Percentiles rank a stretch among this genome's conserved stretches.
Conservation (phyloP, 2,888 invertebrate species). For the Endotricha flammealis region DNA sequence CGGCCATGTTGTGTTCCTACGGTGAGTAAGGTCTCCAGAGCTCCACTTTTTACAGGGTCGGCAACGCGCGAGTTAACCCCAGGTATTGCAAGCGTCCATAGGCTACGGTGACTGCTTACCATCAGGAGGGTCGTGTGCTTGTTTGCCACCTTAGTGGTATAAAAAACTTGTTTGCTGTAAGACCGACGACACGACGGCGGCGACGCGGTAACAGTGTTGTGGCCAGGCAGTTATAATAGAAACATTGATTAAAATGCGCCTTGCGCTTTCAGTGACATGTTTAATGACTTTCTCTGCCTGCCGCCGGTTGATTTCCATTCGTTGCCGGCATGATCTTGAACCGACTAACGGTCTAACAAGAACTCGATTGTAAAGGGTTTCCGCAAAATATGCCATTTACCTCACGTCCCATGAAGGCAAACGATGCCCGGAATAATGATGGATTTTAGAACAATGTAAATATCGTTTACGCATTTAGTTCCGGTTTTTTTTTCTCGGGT, state of each 20-base stretch:
- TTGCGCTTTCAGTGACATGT: constrained; percentile 49
- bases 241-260: constrained; percentile 45
- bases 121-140: no score
- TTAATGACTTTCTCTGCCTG: constrained; percentile 71
- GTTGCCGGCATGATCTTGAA: constrained; percentile 37
- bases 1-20: no score
- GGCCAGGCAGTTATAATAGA: constrained; percentile 34
- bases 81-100: no score
- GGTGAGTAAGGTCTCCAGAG: no score
- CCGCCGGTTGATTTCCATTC: constrained; percentile 51
- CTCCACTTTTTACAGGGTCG: no score
- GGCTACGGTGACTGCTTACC: no score
- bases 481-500: constrained; percentile 11
- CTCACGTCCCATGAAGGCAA: constrained; percentile 50
- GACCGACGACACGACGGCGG: no score
- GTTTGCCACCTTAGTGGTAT: no score
- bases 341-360: constrained; percentile 33
- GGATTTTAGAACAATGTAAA: constrained; percentile 26
- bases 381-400: constrained; percentile 39
- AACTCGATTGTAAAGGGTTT: constrained; percentile 32
- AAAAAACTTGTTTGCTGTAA: no score
- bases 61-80: no score
- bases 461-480: constrained; percentile 19
- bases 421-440: constrained; percentile 34
- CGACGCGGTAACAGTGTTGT: no score